A percentile compares a stretch with the other conserved stretches of the same genome.
phyloP scores from a whole-genome alignment of 2,888 invertebrate species.

The Syritta pipiens region DNA sequence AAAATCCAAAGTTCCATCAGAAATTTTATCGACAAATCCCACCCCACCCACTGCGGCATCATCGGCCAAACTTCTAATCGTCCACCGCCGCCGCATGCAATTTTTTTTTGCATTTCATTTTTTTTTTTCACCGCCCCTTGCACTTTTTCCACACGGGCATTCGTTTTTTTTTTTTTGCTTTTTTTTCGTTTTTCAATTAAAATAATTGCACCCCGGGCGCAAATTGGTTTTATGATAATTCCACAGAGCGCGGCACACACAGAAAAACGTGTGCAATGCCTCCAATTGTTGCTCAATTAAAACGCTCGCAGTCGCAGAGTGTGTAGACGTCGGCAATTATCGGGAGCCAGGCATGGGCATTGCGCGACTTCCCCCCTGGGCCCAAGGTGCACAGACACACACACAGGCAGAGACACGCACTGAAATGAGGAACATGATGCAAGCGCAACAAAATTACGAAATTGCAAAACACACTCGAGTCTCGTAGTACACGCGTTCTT shows the following conservation, averaged over 20 bases:
- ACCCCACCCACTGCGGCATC: background rate
- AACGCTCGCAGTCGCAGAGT: conserved; percentile 46
- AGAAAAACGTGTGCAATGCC: conserved; percentile 53
- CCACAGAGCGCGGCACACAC: conserved; percentile 11
- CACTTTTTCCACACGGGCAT: background rate
- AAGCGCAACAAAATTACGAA: conserved; percentile 31
- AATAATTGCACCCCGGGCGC: conserved; percentile 63
- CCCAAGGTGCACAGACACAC: background rate
- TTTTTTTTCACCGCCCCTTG: background rate
- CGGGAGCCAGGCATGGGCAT: background rate
- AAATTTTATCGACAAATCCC: background rate
- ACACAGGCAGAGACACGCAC: background rate
- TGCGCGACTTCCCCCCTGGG: background rate
- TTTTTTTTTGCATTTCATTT: background rate
- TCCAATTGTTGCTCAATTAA: conserved; percentile 65
- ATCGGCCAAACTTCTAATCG: conserved; percentile 42
- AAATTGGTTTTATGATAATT: conserved; percentile 62
- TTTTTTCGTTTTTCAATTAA: conserved; percentile 60
- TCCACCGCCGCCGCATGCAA: background rate
- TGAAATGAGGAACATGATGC: conserved; percentile 9
- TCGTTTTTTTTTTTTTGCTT: background rate
- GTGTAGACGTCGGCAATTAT: conserved; percentile 36
- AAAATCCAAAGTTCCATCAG: conserved; percentile 1
- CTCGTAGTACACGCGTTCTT: background rate
- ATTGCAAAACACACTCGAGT: conserved; percentile 18